A percentile compares a stretch with the other conserved stretches of the same genome.
These are phyloP conservation scores for Nasua narica DNA, from an alignment of 2,797 vertebrate genomes.

Conservation along the genomic window DNA sequence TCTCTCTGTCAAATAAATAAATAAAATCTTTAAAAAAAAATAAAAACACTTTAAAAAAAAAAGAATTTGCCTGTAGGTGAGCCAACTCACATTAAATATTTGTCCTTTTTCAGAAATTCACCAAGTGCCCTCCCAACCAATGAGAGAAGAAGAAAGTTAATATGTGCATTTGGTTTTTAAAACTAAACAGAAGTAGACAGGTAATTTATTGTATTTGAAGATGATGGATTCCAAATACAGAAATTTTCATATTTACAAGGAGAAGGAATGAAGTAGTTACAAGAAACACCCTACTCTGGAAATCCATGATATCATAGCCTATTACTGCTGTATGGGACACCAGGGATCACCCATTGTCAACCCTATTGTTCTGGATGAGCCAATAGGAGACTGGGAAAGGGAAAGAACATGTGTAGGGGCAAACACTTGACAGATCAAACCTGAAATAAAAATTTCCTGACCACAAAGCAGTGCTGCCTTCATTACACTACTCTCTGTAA, in stretches of 20 bases:
- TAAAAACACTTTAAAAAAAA: no score
- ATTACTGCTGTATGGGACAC: not conserved
- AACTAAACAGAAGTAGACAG: not conserved
- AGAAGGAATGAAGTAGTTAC: not conserved
- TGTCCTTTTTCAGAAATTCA: not conserved
- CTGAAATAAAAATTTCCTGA: not conserved
- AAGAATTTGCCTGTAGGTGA: not conserved
- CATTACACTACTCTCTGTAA: not conserved
- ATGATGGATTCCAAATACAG: not conserved
- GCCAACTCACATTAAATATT: not conserved
- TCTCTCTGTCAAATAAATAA: no score
- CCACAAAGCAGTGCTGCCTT: not conserved
- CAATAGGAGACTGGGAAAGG: not conserved
- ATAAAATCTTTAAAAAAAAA: no score
- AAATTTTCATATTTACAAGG: not conserved
- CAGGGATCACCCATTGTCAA: not conserved
- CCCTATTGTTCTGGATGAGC: not conserved
- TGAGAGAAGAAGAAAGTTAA: not conserved
- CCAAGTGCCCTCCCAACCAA: not conserved
- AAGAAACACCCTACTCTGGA: not conserved
- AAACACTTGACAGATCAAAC: not conserved
- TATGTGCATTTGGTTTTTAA: not conserved
- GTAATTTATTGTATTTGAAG: not conserved
- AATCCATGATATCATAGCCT: not conserved
- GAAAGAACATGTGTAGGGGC: not conserved